These are phyloP conservation scores for Cryptus armator DNA, from an alignment of 2,888 invertebrate genomes.

Conservation along the genomic window DNA sequence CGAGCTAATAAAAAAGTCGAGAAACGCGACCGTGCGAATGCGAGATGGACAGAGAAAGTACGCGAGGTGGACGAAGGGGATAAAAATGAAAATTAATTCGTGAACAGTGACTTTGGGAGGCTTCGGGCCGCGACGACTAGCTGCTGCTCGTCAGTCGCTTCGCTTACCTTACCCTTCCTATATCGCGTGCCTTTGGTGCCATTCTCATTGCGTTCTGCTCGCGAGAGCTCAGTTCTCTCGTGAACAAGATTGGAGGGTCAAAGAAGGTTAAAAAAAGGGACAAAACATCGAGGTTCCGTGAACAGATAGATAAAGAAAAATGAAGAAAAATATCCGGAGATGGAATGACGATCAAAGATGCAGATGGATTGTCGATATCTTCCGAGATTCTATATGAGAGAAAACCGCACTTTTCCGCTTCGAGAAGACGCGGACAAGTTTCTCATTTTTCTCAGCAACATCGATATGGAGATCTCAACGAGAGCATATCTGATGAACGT, in stretches of 20 bases:
- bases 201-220: slow-evolving; percentile 14
- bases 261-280: neutral
- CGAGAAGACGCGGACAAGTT: slow-evolving; percentile 16
- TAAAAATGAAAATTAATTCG: slow-evolving; percentile 76
- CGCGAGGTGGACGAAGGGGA: slow-evolving; percentile 47
- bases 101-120: slow-evolving; percentile 69
- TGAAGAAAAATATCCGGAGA: slow-evolving; percentile 44
- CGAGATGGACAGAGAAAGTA: slow-evolving; percentile 10
- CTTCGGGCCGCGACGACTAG: slow-evolving; percentile 64
- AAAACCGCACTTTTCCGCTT: slow-evolving; percentile 47
- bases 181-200: neutral
- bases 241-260: slow-evolving; percentile 1
- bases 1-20: slow-evolving; percentile 67
- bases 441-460: slow-evolving; percentile 41
- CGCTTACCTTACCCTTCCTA: neutral
- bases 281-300: slow-evolving; percentile 38
- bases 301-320: slow-evolving; percentile 33
- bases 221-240: slow-evolving; percentile 27
- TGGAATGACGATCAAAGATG: slow-evolving; percentile 49
- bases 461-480: slow-evolving; percentile 61
- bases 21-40: slow-evolving; percentile 28
- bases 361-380: slow-evolving; percentile 64
- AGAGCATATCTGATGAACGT: slow-evolving; percentile 9
- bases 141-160: slow-evolving; percentile 62
- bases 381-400: slow-evolving; percentile 55